Base-by-base conservation (phyloP, 2,888 invertebrate genomes). In the Volucella zonaria region DNA sequence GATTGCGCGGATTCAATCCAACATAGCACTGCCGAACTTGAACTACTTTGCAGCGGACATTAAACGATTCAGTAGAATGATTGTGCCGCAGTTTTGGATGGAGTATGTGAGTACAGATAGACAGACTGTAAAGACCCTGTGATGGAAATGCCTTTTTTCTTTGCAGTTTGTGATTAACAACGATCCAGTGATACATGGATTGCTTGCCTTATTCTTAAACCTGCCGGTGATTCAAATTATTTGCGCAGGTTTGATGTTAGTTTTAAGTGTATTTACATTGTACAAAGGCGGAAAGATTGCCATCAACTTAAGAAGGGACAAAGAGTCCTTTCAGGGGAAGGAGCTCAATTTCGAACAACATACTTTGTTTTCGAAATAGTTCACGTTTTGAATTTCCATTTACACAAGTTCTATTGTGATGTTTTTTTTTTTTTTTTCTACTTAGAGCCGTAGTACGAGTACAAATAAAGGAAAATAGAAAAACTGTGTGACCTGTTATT, bases 41-140 rank as follows among this genome's bases (percentile, higher is more conserved):
- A 92, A 93, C 61, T 94, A 91, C 12, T 67, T 49, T 59, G 56
- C 81, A 31, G 12, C 52, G 1, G 38, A 81, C 14, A 49, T 87
- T 2, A 54, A 9, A 11, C 92, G 89, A 85, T 94, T 95, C 82
- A 94, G 94, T 31, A 93, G 94, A 75, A 92, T 93, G 47, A 89
- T 94, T 0, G 83, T 95, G 45, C 95, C 95, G 0, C 91, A 95
- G 88, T 94, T 94, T 88, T 95, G 95, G 95, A 92, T 93, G 8
- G 95, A 95, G 94, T 95, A 95, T 90, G 95, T 95, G 91, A 94
- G 94, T 93, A 38, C n/a, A 11, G 3, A 8, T 11, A 8, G 9
- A n/a, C 15, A 9, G 0, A 15, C 6, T 2, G 10, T 40, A 3
- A 10, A 11, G 38, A 38, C 1, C 15, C n/a, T n/a, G 9, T 15